Conservation (phyloP, 1,140 invertebrate species). For the Zaprionus vittiger region DNA sequence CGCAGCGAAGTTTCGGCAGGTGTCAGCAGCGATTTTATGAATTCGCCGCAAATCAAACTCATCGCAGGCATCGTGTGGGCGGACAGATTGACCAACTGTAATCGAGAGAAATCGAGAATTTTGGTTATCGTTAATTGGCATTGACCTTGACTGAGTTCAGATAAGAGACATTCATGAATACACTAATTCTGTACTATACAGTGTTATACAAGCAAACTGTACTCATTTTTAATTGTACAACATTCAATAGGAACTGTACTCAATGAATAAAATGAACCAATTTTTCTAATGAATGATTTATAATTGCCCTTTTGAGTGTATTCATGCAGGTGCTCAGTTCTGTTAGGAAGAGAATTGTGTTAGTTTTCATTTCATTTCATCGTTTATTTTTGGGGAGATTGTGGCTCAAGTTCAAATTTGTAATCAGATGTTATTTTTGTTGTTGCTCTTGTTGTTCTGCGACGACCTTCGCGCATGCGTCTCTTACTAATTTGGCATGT, state of each 20-base stretch:
- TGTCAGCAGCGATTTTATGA: constrained; percentile 84
- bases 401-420: constrained; percentile 71
- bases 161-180: too few species aligned
- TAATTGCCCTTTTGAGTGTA: too few species aligned
- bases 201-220: too few species aligned
- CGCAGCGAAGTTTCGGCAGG: constrained; percentile 54
- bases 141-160: constrained; percentile 73
- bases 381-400: constrained; percentile 55
- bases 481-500: constrained; percentile 4
- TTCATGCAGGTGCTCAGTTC: too few species aligned
- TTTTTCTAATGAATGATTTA: too few species aligned
- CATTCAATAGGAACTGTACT: too few species aligned
- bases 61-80: constrained; percentile 86
- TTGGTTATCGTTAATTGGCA: constrained; percentile 62
- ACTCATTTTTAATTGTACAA: too few species aligned
- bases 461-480: constrained; percentile 69
- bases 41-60: constrained; percentile 85
- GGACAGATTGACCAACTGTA: constrained; percentile 85
- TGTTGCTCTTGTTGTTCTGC: constrained; percentile 22
- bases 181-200: too few species aligned
- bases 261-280: too few species aligned
- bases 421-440: constrained; percentile 59
- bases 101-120: constrained; percentile 52
- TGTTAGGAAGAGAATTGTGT: constrained; percentile 42
- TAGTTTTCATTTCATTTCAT: constrained; percentile 1